Evolutionary conservation across 2,797 vertebrate genomes (phyloP).

Genomic region (Ctenopoma kingsleyae): DNA sequence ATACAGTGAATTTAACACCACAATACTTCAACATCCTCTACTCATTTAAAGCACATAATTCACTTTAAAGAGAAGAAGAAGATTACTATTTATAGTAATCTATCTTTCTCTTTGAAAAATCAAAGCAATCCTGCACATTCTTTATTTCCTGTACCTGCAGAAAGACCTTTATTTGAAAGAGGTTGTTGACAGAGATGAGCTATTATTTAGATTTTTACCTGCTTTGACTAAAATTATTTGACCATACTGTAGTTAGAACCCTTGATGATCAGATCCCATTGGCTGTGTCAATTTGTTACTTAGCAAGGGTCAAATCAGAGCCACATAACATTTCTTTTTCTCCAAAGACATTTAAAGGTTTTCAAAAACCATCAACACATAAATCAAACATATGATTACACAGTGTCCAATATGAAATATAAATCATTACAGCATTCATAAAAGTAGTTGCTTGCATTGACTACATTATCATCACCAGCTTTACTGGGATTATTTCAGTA

Average conservation of each 20-base stretch:
- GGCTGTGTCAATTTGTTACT: slow-evolving; percentile 25
- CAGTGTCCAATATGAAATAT: too few species aligned
- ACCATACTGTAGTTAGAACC: neutral
- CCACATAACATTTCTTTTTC: neutral
- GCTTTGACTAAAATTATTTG: neutral
- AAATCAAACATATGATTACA: too few species aligned
- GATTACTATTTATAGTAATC: neutral
- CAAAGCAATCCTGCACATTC: neutral
- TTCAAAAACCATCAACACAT: too few species aligned
- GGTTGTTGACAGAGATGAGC: neutral
- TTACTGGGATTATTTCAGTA: too few species aligned
- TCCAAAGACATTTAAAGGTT: too few species aligned
- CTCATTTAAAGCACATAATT: neutral
- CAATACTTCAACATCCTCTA: neutral
- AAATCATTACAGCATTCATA: too few species aligned
- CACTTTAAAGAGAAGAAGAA: neutral
- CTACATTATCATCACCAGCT: too few species aligned
- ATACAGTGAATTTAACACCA: neutral
- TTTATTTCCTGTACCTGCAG: neutral
- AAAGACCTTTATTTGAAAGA: neutral
- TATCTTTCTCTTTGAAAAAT: neutral
- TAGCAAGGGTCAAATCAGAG: neutral
- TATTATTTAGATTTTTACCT: neutral
- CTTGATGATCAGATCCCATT: slow-evolving; percentile 6
- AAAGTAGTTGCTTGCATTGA: too few species aligned